A percentile compares a stretch with the other conserved stretches of the same genome.
Conservation (phyloP, 2,113 vertebrate genomes). For the Sylvietta virens region DNA sequence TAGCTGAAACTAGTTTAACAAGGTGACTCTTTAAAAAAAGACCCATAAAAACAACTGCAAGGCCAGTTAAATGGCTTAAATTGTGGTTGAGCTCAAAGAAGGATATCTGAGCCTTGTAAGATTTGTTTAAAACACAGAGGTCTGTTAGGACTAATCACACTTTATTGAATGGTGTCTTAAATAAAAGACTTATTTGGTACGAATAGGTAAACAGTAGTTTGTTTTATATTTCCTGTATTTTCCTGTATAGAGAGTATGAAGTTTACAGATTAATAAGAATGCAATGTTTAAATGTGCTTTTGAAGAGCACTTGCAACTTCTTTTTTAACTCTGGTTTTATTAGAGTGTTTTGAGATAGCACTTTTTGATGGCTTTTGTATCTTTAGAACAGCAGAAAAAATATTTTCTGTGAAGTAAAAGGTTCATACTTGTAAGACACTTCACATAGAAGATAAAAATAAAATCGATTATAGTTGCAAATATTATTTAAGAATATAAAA, state of each 20-base stretch:
- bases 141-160: neutral
- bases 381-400: neutral
- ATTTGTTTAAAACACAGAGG: neutral
- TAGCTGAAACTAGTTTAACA: neutral
- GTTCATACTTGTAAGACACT: neutral
- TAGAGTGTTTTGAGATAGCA: neutral
- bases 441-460: neutral
- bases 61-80: neutral
- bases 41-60: neutral
- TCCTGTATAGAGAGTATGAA: neutral
- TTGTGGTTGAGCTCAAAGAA: neutral
- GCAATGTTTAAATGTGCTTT: neutral
- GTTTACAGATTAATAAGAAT: neutral
- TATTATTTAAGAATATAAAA: neutral
- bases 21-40: neutral
- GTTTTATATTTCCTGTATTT: neutral
- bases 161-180: neutral
- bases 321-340: neutral
- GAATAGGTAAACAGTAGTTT: neutral
- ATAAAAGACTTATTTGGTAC: neutral
- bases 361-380: neutral
- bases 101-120: neutral
- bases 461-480: neutral
- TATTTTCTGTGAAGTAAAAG: neutral
- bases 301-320: neutral